Percentiles rank a stretch among this genome's conserved stretches.
Conservation (phyloP, 2,797 vertebrate genomes). For the Aratinga solstitialis region DNA sequence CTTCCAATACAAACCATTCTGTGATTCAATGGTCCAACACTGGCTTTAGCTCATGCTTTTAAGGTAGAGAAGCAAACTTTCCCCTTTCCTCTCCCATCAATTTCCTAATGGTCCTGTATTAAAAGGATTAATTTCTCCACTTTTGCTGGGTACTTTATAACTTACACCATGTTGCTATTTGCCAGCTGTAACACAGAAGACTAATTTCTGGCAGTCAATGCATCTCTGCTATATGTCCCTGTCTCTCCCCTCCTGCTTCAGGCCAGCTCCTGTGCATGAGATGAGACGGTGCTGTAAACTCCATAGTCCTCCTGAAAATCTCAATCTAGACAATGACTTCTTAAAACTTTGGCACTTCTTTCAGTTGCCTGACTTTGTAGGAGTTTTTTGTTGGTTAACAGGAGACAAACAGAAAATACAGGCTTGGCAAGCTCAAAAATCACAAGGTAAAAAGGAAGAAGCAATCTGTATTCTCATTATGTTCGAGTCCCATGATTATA, state of each 20-base stretch:
- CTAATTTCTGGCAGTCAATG: background rate
- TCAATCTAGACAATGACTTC: background rate
- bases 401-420: background rate
- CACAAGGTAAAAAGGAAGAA: background rate
- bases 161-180: background rate
- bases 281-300: background rate
- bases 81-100: background rate
- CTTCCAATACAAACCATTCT: background rate
- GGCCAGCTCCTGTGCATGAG: background rate
- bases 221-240: background rate
- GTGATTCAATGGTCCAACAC: background rate
- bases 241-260: background rate
- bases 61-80: background rate
- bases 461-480: background rate
- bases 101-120: background rate
- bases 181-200: background rate
- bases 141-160: background rate
- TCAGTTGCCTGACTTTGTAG: background rate
- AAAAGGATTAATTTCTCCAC: background rate
- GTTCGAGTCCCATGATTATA: background rate
- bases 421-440: background rate
- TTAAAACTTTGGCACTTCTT: background rate
- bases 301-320: background rate
- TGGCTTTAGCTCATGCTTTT: background rate
- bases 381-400: background rate